Evolutionary conservation across 2,888 invertebrate genomes (phyloP), one percentile per base, ranked within the genome.

Genomic region (Caenorhabditis sp.): DNA sequence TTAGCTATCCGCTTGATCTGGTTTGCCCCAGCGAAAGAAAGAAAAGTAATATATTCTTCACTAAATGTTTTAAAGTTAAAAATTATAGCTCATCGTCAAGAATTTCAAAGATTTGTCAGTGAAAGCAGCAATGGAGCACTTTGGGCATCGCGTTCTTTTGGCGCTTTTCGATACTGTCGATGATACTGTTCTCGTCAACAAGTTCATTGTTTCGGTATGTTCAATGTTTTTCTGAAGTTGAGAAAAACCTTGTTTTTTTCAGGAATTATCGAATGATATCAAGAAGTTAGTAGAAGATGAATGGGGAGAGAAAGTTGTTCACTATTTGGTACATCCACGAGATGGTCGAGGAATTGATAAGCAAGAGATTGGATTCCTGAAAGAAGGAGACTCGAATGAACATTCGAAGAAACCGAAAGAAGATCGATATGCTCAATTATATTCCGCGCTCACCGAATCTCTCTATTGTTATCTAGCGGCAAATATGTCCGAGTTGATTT

Each of bases 121-220:
- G 4, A 92, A 93, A 66, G 91, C 95, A 12, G 92, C 93, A 62
- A 92, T 91, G 75, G 95, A 96, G 82, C 94, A 96, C 88, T 92
- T 94, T 80, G 96, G 95, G 0, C 93, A 95, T 88, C 90, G 80
- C 23, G 80, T 80, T 14, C 89, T 97, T 27, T 90, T 95, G 75
- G 92, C 94, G 0, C 90, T 96, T 76, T 92, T 96, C 79, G 96
- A 97, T 88, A 91, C 92, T 0, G 92, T 95, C 1, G 97, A 97
- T 88, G 97, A 97, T 87, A 97, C 96, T 0, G 93, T 94, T 64
- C 90, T 96, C 0, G 91, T 95, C 23, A 93, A 93, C 85, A 96
- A 96, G 89, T 92, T 92, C 56, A 86, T 91, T 57, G 77, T 90
- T 1, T 88, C 89, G 79, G 90, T 90, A 78, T 81, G 85, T 43